Conservation (phyloP, 2,113 vertebrate genomes). For the Geococcyx californianus region DNA sequence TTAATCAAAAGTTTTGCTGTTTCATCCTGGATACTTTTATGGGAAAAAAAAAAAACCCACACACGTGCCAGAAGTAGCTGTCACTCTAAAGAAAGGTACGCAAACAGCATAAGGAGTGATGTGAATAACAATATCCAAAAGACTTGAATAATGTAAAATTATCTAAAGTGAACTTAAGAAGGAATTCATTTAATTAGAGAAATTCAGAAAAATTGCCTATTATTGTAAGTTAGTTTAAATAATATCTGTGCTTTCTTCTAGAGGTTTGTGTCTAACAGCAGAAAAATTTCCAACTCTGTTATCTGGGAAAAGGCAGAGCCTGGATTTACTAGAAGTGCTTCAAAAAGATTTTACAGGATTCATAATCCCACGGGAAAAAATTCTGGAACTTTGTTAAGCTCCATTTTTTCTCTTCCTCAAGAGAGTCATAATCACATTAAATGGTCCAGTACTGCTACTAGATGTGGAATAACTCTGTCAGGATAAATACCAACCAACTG, state of each 20-base stretch:
- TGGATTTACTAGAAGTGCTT: background rate
- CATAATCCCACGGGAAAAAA: background rate
- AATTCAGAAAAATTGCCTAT: background rate
- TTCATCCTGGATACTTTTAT: background rate
- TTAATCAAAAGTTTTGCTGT: slow-evolving; percentile 1
- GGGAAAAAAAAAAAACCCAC: background rate
- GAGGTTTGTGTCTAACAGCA: background rate
- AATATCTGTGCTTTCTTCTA: background rate
- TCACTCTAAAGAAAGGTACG: background rate
- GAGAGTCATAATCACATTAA: background rate
- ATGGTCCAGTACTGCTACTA: background rate
- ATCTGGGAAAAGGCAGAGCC: background rate
- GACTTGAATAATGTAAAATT: background rate
- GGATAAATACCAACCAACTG: background rate
- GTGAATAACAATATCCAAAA: background rate
- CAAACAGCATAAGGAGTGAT: background rate
- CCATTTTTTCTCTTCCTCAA: background rate
- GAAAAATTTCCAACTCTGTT: background rate
- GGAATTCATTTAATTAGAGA: background rate
- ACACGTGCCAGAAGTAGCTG: background rate
- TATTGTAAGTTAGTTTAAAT: background rate
- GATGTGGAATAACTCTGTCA: background rate
- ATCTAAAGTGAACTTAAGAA: background rate
- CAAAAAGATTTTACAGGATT: background rate
- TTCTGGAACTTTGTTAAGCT: background rate